A percentile compares a stretch with the other conserved stretches of the same genome.
These are phyloP conservation scores for Eupithecia vulgata DNA, from an alignment of 2,888 invertebrate genomes.

Conservation along the genomic window DNA sequence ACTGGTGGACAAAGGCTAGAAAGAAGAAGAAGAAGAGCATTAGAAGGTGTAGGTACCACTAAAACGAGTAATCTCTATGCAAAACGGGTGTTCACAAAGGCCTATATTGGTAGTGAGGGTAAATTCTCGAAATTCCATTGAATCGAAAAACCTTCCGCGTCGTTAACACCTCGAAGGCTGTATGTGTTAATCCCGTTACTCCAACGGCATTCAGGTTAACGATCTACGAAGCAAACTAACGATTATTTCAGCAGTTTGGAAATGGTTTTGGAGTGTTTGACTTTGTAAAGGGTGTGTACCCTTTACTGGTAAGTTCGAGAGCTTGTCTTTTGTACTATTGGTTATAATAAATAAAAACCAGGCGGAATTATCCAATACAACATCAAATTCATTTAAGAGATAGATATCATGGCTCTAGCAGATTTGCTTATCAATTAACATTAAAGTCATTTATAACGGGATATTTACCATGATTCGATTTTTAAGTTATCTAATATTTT, in stretches of 20 bases:
- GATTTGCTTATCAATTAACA: too few species aligned
- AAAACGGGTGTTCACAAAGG: background rate
- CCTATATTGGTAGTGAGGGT: background rate
- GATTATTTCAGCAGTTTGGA: slow-evolving; percentile 34
- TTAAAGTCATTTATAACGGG: too few species aligned
- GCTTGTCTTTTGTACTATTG: background rate
- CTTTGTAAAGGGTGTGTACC: slow-evolving; percentile 19
- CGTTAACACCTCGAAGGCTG: slow-evolving; percentile 13
- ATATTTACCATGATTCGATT: too few species aligned
- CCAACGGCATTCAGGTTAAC: slow-evolving; percentile 38
- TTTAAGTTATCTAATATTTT: too few species aligned
- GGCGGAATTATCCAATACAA: too few species aligned
- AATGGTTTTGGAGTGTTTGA: slow-evolving; percentile 31
- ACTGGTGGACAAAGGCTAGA: too few species aligned
- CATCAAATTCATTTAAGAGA: too few species aligned
- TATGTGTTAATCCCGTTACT: slow-evolving; percentile 42
- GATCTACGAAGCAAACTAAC: slow-evolving; percentile 40
- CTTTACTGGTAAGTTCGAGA: background rate
- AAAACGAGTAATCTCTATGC: background rate
- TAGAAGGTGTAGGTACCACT: background rate
- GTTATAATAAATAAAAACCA: too few species aligned
- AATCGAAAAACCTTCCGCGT: slow-evolving; percentile 12
- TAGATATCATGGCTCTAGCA: too few species aligned
- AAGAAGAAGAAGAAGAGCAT: too few species aligned
- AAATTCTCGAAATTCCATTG: slow-evolving; percentile 1